Conservation (phyloP, 2,888 invertebrate genomes). For the Chrysopilus asiliformis region DNA sequence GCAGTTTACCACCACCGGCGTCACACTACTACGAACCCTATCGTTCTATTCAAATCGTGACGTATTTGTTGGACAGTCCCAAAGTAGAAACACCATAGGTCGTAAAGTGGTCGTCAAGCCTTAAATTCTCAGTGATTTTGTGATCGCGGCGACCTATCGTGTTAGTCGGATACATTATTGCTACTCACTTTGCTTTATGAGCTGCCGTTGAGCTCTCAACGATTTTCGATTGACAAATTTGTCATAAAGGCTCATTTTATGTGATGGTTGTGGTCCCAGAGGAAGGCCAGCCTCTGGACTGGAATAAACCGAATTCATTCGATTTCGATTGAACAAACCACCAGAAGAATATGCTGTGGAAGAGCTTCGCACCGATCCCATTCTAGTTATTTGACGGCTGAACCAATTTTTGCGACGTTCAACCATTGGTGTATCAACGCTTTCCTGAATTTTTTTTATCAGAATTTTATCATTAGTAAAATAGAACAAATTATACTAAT, state of each 20-base stretch:
- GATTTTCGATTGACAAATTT: conserved; percentile 70
- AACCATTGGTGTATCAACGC: conserved; percentile 77
- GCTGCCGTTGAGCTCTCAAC: conserved; percentile 31
- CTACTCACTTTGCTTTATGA: conserved; percentile 52
- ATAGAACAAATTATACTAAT: no score
- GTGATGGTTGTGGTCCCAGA: conserved; percentile 26
- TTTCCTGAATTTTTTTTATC: conserved; percentile 51
- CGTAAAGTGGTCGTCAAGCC: no score
- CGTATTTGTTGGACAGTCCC: no score
- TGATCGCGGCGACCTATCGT: no score
- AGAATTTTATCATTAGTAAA: no score
- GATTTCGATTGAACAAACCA: conserved; percentile 57
- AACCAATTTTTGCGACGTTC: conserved; percentile 81
- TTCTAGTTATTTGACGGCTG: conserved; percentile 68
- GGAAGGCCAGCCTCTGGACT: conserved; percentile 47
- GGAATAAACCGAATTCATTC: conserved; percentile 62
- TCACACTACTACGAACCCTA: no score
- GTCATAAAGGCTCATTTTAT: conserved; percentile 74
- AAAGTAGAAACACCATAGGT: no score
- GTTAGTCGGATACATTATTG: no score
- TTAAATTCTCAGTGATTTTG: no score
- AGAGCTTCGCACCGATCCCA: conserved; percentile 74
- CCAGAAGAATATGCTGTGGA: conserved; percentile 76
- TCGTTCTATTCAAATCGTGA: no score
- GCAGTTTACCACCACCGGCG: no score